These are phyloP conservation scores for Zalophus californianus DNA, from an alignment of 2,797 vertebrate species.

Conservation along the genomic window DNA sequence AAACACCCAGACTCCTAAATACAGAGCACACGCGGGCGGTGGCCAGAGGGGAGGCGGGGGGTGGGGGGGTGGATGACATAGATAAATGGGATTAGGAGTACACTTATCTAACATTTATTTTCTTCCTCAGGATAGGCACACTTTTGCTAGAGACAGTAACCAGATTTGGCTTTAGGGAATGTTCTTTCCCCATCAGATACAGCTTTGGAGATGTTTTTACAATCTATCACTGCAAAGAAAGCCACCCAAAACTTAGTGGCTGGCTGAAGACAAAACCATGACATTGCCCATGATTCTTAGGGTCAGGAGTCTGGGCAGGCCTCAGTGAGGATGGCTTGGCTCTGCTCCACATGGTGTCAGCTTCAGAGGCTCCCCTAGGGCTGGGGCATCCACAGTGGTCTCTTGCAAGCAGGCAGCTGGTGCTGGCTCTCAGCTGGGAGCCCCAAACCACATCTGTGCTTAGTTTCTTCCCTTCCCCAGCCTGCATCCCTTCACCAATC, in stretches of 20 bases:
- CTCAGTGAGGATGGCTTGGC: neutral
- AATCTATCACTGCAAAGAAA: neutral
- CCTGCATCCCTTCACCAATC: neutral
- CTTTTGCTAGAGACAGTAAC: neutral
- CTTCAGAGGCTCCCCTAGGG: rapidly evolving
- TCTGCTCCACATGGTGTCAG: rapidly evolving
- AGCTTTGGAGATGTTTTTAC: neutral
- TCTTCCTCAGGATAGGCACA: neutral
- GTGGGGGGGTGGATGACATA: neutral
- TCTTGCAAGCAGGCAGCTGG: neutral
- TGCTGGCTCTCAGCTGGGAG: neutral
- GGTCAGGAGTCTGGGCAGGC: neutral
- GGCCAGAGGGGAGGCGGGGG: rapidly evolving
- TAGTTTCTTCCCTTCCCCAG: neutral
- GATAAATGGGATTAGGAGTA: neutral
- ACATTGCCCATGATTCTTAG: neutral
- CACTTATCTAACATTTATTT: neutral
- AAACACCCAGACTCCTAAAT: neutral
- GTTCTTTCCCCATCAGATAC: neutral
- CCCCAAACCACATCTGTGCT: neutral
- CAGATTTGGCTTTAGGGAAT: neutral
- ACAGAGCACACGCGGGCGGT: neutral
- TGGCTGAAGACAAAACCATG: neutral
- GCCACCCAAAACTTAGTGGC: neutral
- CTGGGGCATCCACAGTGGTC: no score